Conservation (phyloP, 2,113 vertebrate species). For the Coryphaenoides rupestris region DNA sequence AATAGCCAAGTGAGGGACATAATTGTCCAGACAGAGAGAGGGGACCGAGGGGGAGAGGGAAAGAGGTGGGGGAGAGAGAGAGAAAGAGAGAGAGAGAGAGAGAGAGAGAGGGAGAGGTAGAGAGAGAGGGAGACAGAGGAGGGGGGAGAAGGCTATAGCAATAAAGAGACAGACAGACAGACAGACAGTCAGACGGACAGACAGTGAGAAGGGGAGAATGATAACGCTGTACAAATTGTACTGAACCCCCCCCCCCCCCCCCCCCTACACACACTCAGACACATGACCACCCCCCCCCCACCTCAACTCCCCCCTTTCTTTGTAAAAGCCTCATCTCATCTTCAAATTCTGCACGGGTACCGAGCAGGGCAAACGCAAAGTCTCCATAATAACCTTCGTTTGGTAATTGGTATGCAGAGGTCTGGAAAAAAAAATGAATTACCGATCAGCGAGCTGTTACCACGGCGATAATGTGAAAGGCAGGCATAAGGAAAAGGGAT, state of each 20-base stretch:
- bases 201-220: too few relatives aligned
- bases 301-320: conserved; percentile 50
- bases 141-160: too few relatives aligned
- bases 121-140: too few relatives aligned
- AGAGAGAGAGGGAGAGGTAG: too few relatives aligned
- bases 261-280: not conserved
- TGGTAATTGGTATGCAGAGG: conserved; percentile 80
- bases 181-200: too few relatives aligned
- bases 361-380: conserved; percentile 51
- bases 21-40: too few relatives aligned
- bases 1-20: too few relatives aligned
- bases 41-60: too few relatives aligned
- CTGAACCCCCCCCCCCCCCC: too few relatives aligned
- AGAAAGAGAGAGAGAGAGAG: too few relatives aligned
- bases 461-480: conserved; percentile 70
- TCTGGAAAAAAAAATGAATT: conserved; percentile 77
- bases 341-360: conserved; percentile 62
- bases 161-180: too few relatives aligned
- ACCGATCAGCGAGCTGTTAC: conserved; percentile 82
- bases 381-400: conserved; percentile 76
- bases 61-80: too few relatives aligned
- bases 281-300: not conserved
- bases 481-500: conserved; percentile 66
- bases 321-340: conserved; percentile 61
- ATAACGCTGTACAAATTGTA: not conserved